Conservation (phyloP, 2,797 vertebrate species). For the Sciurus carolinensis region DNA sequence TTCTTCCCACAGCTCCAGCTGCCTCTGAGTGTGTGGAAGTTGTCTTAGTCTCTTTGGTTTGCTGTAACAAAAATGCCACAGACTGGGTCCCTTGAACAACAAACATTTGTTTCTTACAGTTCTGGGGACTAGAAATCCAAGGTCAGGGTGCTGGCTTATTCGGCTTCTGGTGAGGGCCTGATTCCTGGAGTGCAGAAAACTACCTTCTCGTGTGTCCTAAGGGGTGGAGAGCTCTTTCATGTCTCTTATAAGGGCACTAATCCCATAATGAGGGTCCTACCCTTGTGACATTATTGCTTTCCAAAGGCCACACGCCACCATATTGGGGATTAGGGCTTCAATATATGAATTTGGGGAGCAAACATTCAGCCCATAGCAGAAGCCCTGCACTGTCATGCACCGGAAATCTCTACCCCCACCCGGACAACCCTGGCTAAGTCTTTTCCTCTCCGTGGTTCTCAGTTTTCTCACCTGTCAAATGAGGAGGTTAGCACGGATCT, state of each 20-base stretch:
- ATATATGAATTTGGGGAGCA: neutral
- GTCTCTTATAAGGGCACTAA: neutral
- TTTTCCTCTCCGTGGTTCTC: neutral
- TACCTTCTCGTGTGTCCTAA: neutral
- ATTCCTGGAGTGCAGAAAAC: neutral
- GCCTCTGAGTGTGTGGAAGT: neutral
- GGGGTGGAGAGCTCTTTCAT: too few relatives aligned
- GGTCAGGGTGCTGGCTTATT: neutral
- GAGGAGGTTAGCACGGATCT: neutral
- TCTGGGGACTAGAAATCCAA: neutral
- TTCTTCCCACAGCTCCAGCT: neutral
- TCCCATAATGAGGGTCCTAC: neutral
- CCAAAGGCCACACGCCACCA: neutral
- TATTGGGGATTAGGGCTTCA: neutral
- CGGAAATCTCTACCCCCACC: neutral
- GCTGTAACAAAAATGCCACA: neutral
- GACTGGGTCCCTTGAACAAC: neutral
- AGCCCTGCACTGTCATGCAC: neutral
- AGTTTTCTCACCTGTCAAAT: slow-evolving; percentile 22
- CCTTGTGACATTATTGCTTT: neutral
- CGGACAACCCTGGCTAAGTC: neutral
- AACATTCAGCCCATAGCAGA: neutral
- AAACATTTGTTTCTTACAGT: neutral
- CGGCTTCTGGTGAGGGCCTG: accelerated
- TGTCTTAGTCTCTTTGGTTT: neutral